Conservation (phyloP, 2,888 invertebrate species). For the Andrena minutula region DNA sequence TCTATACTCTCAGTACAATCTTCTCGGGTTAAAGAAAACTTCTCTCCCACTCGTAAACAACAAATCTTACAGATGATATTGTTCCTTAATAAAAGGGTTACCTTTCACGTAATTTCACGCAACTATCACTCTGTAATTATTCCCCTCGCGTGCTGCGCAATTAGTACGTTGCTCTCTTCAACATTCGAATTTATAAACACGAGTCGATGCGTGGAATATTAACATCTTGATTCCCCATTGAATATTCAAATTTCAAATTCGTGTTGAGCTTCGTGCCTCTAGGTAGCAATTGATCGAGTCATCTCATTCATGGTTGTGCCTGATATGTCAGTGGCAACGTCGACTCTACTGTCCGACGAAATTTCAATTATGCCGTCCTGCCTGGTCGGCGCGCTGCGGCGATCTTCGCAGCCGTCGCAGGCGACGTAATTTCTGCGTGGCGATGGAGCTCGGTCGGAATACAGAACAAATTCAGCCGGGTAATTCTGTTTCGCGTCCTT, state of each 20-base stretch:
- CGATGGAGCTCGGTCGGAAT: constrained; percentile 23
- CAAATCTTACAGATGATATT: background rate
- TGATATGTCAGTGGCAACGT: constrained; percentile 47
- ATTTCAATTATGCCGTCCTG: constrained; percentile 31
- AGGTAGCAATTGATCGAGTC: constrained; percentile 20
- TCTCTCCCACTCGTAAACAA: constrained; percentile 4
- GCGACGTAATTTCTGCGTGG: constrained; percentile 28
- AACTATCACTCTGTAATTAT: constrained; percentile 17
- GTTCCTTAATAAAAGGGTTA: constrained; percentile 19
- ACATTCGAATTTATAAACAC: constrained; percentile 1
- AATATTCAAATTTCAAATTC: background rate
- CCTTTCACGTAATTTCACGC: constrained; percentile 36
- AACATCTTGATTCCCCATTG: background rate
- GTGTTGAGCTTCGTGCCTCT: background rate
- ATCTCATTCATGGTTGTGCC: background rate
- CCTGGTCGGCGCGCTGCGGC: background rate
- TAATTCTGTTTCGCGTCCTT: constrained; percentile 67
- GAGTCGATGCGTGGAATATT: background rate
- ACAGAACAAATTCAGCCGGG: constrained; percentile 64
- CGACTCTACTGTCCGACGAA: constrained; percentile 16
- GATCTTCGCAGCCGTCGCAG: constrained; percentile 36
- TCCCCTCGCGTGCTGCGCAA: constrained; percentile 9
- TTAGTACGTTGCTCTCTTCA: constrained; percentile 17
- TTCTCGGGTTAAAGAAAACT: background rate
- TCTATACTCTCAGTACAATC: background rate